These are phyloP conservation scores for Epistrophe grossulariae DNA, from an alignment of 2,888 invertebrate species.

Conservation along the genomic window DNA sequence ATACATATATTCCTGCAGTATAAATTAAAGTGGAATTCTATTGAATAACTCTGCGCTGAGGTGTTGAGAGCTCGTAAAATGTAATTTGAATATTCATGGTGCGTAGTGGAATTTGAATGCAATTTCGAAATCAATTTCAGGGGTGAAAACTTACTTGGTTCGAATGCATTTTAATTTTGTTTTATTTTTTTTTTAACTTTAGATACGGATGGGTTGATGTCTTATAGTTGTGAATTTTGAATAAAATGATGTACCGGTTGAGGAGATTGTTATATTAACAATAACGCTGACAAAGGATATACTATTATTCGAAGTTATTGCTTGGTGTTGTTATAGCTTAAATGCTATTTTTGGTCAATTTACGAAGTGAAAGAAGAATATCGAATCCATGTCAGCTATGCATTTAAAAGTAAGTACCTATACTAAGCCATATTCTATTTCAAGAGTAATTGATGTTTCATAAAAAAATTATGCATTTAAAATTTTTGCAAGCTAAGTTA, in stretches of 20 bases:
- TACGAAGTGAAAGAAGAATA: no score
- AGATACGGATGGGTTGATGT: neutral
- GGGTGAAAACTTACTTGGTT: conserved; percentile 42
- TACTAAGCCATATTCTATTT: no score
- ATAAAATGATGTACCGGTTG: neutral
- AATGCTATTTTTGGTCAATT: no score
- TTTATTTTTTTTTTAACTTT: neutral
- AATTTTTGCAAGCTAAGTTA: no score
- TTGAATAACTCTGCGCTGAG: conserved; percentile 26
- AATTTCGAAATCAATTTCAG: conserved; percentile 46
- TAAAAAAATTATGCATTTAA: no score
- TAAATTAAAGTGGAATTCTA: conserved; percentile 33
- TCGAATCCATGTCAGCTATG: no score
- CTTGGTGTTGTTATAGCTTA: no score
- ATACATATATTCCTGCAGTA: neutral
- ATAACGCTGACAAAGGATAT: no score
- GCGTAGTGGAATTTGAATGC: conserved; percentile 45
- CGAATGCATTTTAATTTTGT: conserved; percentile 12
- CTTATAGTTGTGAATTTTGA: neutral
- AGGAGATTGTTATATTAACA: no score
- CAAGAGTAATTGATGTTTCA: no score
- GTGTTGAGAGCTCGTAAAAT: conserved; percentile 37
- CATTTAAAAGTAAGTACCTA: no score
- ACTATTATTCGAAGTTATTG: no score
- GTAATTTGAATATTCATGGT: conserved; percentile 68